These are phyloP conservation scores for Lagodon rhomboides DNA, from an alignment of 2,797 vertebrate species.

Conservation along the genomic window DNA sequence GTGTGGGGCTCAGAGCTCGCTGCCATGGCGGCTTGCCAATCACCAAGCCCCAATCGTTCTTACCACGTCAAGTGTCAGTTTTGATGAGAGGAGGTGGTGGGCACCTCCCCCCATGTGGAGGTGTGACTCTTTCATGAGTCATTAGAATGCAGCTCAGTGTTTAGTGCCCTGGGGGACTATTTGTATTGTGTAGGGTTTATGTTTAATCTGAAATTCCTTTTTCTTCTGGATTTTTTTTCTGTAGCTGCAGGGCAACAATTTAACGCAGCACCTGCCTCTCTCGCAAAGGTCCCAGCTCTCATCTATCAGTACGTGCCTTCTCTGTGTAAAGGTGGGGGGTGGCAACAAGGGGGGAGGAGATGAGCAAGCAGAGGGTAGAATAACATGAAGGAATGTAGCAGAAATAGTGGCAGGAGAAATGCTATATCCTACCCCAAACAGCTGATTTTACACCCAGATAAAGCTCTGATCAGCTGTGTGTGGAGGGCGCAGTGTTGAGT, in stretches of 20 bases:
- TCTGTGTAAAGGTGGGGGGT: constrained; percentile 66
- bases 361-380: constrained; percentile 83
- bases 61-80: constrained; percentile 58
- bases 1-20: constrained; percentile 43
- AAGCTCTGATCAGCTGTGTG: constrained; percentile 74
- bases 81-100: constrained; percentile 62
- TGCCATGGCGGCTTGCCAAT: constrained; percentile 67
- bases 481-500: constrained; percentile 49
- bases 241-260: constrained; percentile 90
- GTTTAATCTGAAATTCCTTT: constrained; percentile 91
- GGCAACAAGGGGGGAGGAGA: constrained; percentile 56
- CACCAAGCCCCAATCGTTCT: constrained; percentile 60
- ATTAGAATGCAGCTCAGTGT: constrained; percentile 82
- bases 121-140: constrained; percentile 84
- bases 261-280: constrained; percentile 92
- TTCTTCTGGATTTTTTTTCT: constrained; percentile 75
- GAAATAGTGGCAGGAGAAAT: constrained; percentile 82
- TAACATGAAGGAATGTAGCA: constrained; percentile 90
- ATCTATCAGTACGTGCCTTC: constrained; percentile 81
- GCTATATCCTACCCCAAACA: constrained; percentile 79
- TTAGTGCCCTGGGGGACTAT: constrained; percentile 88
- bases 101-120: constrained; percentile 45
- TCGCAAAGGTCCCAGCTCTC: constrained; percentile 82
- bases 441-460: constrained; percentile 80
- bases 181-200: constrained; percentile 87